Base-by-base conservation (phyloP, 2,113 vertebrate genomes). In the Pitta sordida region DNA sequence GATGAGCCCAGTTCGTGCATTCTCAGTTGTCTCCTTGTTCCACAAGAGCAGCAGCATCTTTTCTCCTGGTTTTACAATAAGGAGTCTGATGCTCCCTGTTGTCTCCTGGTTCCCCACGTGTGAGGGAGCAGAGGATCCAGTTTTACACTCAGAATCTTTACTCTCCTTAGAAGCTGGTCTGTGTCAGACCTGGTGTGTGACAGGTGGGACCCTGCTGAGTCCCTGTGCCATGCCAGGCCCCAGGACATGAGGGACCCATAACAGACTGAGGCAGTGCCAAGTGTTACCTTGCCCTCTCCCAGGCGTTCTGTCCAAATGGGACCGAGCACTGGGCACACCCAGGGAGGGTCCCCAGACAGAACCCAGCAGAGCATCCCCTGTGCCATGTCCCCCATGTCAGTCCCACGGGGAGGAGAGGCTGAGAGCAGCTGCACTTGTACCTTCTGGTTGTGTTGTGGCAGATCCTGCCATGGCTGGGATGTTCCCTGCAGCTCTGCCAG, bases 301-400 rank as follows among this genome's bases (percentile, higher is more conserved):
- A 10, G 24, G 8, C 26, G 6, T 48, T 52, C 27, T 39, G 52
- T 65, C 23, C 48, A 26, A 34, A 9, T 10, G 17, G 29, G 46
- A 46, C 23, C 37, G 56, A 48, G 43, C 29, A 10, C 2, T 56
- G 15, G 24, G 10, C 21, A 29, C 37, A 32, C 24, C 8, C 5
- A n/a, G 19, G 39, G 39, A 11, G 39, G 39, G 39, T 32, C 26
- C n/a, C 29, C 22, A 26, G 58, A 15, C n/a, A 3, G 10, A 46
- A 41, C 7, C 1, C 10, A 53, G 58, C 34, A 21, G 27, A 27
- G 36, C 6, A 37, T 15, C 23, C 21, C 26, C 49, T 8, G 0
- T 11, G 1, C 17, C 23, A 0, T 6, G 23, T 59, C 36, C 41
- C 19, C 2, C 2, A 4, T 4, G 11, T 62, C 18, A 19, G 52